phyloP scores from a whole-genome alignment of 1,140 invertebrate species.

The Lucilia sericata region DNA sequence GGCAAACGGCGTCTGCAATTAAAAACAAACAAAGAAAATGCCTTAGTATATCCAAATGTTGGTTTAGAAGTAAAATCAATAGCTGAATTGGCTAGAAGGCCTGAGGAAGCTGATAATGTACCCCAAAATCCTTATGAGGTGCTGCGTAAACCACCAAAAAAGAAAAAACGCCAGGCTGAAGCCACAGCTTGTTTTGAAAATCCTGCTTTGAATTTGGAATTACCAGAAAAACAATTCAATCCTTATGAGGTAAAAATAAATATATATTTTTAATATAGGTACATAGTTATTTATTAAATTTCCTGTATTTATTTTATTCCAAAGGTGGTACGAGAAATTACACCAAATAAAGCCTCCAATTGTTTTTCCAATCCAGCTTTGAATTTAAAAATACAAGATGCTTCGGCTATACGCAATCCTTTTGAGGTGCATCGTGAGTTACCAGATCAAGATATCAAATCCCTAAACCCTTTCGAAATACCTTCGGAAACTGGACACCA shows the following conservation, averaged over 20 bases:
- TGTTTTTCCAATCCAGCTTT: slow-evolving; percentile 63
- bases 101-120: not conserved
- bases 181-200: slow-evolving; percentile 64
- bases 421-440: slow-evolving; percentile 59
- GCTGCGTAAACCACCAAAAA: slow-evolving; percentile 62
- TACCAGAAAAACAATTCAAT: slow-evolving; percentile 65
- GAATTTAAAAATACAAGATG: slow-evolving; percentile 60
- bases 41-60: slow-evolving; percentile 52
- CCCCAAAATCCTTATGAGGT: slow-evolving; percentile 63
- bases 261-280: not conserved
- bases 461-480: slow-evolving; percentile 28
- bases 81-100: slow-evolving; percentile 52
- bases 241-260: slow-evolving; percentile 59
- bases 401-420: slow-evolving; percentile 57
- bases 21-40: slow-evolving; percentile 46
- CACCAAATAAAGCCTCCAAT: not conserved
- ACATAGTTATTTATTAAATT: not conserved
- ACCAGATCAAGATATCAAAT: not conserved
- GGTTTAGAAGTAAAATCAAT: slow-evolving; percentile 64
- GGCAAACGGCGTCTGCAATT: slow-evolving; percentile 52
- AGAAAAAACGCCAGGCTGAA: slow-evolving; percentile 57
- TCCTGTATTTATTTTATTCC: not conserved
- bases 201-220: slow-evolving; percentile 63
- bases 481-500: not conserved
- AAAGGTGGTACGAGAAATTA: slow-evolving; percentile 56